Evolutionary conservation across 2,797 vertebrate genomes (phyloP).

Genomic region (Sebastiscus tertius): DNA sequence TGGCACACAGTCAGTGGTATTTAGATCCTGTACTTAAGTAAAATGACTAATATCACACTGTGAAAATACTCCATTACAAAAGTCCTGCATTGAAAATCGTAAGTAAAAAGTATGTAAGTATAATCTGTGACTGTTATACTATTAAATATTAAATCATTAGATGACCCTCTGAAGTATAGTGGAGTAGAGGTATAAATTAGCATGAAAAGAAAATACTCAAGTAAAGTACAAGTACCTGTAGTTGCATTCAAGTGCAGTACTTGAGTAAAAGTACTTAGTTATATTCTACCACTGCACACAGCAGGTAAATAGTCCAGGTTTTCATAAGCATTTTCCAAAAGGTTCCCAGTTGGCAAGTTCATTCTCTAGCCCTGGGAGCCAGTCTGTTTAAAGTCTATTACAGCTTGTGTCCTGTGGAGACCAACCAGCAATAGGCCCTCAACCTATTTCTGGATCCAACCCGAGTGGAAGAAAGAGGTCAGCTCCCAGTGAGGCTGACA

Average conservation of each 20-base stretch:
- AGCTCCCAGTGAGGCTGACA: slow-evolving; percentile 60
- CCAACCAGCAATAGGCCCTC: slow-evolving; percentile 53
- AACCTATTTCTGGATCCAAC: slow-evolving; percentile 64
- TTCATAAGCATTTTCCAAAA: slow-evolving; percentile 45
- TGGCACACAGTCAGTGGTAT: not conserved
- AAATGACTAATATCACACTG: not conserved
- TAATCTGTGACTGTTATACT: not conserved
- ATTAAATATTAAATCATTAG: not conserved
- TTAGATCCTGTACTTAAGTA: not conserved
- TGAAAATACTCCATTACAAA: not conserved
- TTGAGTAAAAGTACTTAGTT: not conserved
- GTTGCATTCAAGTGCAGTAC: not conserved
- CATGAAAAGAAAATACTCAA: not conserved
- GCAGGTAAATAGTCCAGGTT: slow-evolving; percentile 51
- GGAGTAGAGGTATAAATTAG: not conserved
- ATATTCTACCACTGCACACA: not conserved
- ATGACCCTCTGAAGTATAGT: not conserved
- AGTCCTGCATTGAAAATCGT: not conserved
- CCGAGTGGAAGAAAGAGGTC: slow-evolving; percentile 62
- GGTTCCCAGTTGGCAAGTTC: slow-evolving; percentile 46
- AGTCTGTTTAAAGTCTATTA: slow-evolving; percentile 72
- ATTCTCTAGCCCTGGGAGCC: slow-evolving; percentile 46
- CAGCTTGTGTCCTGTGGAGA: slow-evolving; percentile 64
- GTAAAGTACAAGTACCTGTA: too few species aligned
- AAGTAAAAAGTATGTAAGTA: not conserved